A percentile compares a stretch with the other conserved stretches of the same genome.
phyloP scores from a whole-genome alignment of 2,888 invertebrate genomes.

The Apodemia zela region DNA sequence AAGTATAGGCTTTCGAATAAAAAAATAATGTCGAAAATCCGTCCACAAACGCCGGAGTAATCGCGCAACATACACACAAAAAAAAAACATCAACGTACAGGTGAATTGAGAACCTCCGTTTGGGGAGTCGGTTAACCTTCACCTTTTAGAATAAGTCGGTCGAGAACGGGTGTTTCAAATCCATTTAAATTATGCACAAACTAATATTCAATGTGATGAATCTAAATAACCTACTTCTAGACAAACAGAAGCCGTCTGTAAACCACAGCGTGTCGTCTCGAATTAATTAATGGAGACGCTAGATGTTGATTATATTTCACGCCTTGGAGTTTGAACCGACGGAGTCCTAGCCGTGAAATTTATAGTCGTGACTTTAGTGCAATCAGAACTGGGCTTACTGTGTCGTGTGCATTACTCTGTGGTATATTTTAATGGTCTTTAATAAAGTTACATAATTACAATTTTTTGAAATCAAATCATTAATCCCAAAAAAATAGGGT shows the following conservation, averaged over 20 bases:
- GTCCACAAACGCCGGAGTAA: too few species aligned
- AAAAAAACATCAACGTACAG: too few species aligned
- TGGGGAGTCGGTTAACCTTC: too few species aligned
- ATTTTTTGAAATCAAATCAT: too few species aligned
- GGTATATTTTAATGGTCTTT: not conserved
- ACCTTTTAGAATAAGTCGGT: too few species aligned
- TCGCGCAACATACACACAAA: too few species aligned
- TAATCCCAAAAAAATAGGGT: too few species aligned
- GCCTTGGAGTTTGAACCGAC: slow-evolving; percentile 17
- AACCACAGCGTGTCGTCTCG: slow-evolving; percentile 35
- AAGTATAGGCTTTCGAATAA: too few species aligned
- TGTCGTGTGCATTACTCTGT: not conserved
- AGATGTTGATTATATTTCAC: slow-evolving; percentile 39
- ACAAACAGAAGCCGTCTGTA: not conserved
- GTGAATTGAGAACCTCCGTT: too few species aligned
- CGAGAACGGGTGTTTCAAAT: not conserved
- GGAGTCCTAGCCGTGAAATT: not conserved
- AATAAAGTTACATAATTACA: too few species aligned
- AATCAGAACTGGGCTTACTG: slow-evolving; percentile 7
- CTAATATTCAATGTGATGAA: not conserved
- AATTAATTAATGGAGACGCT: slow-evolving; percentile 36
- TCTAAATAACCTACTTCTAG: slow-evolving; percentile 9
- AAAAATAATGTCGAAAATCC: too few species aligned
- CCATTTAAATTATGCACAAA: not conserved
- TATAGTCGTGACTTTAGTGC: slow-evolving; percentile 1